Evolutionary conservation across 2,797 vertebrate genomes (phyloP), one percentile per base, ranked within the genome.

Genomic region (Siniperca undulata): DNA sequence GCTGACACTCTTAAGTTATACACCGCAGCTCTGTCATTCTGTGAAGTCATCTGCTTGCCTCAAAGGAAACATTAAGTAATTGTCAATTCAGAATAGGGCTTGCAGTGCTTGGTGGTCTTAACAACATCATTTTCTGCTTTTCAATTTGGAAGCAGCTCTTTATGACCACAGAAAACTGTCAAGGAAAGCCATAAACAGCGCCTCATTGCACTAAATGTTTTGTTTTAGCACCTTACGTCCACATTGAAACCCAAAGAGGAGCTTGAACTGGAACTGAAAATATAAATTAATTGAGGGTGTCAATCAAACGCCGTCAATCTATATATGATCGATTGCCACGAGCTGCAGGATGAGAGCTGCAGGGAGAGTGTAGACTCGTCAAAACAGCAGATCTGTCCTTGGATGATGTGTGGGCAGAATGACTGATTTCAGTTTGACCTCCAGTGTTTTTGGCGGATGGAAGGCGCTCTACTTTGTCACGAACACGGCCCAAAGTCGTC

Each of bases 61-160:
- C 83, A 77, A 70, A 87, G 84, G 77, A 74, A 89, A 81, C 89
- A 89, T 89, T 82, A 88, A 85, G 74, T 85, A 83, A 89, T 81
- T 73, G 61, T 86, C 81, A 59, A 53, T 82, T 82, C 65, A 69
- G 74, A 68, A 69, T 44, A n/a, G 20, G 72, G 60, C 74, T 58
- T 0, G 53, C 30, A 14, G 72, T 19, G 67, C 78, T 67, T 34
- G 6, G 56, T 60, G 3, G 64, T 77, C 65, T 76, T 87, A 84
- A 88, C 88, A 73, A 75, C 73, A 78, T 89, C 38, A 65, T 89
- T 89, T 89, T 90, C 84, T 82, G 84, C 80, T 80, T 92, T 91
- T 92, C 89, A 89, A 85, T 93, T 90, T 91, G 75, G 86, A 82
- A 69, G 69, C 70, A 13, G 79, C 66, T 3, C 69, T 86, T 92